Conservation (phyloP, 2,113 vertebrate genomes). For the Phalacrocorax brasilianus region DNA sequence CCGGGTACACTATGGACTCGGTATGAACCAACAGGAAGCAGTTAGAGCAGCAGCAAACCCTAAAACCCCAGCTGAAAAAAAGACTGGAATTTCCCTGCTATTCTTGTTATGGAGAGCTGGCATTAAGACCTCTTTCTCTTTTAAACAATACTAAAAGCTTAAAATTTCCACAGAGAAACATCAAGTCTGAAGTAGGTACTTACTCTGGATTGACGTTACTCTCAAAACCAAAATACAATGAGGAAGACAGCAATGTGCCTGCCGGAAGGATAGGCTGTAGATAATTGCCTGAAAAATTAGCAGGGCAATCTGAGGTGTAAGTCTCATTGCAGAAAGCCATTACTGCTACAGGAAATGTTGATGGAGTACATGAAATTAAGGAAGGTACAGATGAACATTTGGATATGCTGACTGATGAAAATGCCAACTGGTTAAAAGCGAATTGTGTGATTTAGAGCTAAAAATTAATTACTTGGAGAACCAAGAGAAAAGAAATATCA, state of each 20-base stretch:
- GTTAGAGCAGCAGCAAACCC: background rate
- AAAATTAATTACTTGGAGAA: background rate
- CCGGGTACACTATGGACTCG: accelerated
- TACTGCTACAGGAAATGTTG: constrained; percentile 30
- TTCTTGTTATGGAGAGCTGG: background rate
- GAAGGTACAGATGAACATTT: constrained; percentile 38
- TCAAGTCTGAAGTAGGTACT: background rate
- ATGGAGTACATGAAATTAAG: constrained; percentile 23
- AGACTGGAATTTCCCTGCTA: background rate
- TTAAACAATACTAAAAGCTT: background rate
- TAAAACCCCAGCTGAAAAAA: background rate
- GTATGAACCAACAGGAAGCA: background rate
- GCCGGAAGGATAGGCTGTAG: background rate
- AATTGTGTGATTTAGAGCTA: constrained; percentile 37
- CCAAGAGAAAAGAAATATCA: constrained; percentile 29
- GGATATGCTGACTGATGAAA: constrained; percentile 41
- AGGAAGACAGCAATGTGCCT: background rate
- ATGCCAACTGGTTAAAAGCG: constrained; percentile 13
- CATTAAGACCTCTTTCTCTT: background rate
- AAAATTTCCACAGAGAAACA: background rate
- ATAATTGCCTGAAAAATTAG: constrained; percentile 18
- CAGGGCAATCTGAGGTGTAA: background rate
- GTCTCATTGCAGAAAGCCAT: constrained; percentile 7
- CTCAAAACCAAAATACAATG: background rate
- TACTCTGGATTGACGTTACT: background rate